Base-by-base conservation (phyloP, 2,113 vertebrate species). In the Saguinus imperator region DNA sequence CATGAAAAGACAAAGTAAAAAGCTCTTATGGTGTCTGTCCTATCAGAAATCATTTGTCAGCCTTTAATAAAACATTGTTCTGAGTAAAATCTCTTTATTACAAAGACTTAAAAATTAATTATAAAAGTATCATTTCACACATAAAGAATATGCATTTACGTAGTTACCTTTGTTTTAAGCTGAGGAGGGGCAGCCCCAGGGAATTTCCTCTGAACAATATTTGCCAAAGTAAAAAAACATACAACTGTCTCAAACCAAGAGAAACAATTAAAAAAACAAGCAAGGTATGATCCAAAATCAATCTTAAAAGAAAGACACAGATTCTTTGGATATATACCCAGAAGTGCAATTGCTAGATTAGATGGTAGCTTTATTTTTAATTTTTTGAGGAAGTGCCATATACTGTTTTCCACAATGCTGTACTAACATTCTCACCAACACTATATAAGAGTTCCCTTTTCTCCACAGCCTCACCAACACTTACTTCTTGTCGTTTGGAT, bases 1-100 rank as follows among this genome's bases (percentile, higher is more conserved):
- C 12, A 0, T 58, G 57, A 97, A 58, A 87, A 64, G 70, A 81
- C 83, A 92, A 96, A 80, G 72, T 58, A 93, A 87, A 98, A 97
- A 61, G 43, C 2, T 66, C 21, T 87, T 57, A 6, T 48, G 2
- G 10, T 93, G 43, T 76, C 87, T 83, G 8, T 77, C 7, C 75
- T 95, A 94, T 72, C 1, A 8, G 50, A 70, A 35, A 81, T 92
- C 18, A 70, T 72, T 79, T 87, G 86, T 79, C 21, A 64, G 57
- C 52, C 48, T 40, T 77, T 35, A 37, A 21, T 11, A 64, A 93
- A 75, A 82, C 55, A 58, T 48, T 40, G 8, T 58, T 75, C 61
- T 55, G 14, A 81, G 1, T 61, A 88, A 4, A 23, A 72, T 58
- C 37, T 20, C 94, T 43, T 84, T 91, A 87, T 85, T 90, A 96